Evolutionary conservation across 1,140 invertebrate species (phyloP).

Genomic region (Orius laevigatus): DNA sequence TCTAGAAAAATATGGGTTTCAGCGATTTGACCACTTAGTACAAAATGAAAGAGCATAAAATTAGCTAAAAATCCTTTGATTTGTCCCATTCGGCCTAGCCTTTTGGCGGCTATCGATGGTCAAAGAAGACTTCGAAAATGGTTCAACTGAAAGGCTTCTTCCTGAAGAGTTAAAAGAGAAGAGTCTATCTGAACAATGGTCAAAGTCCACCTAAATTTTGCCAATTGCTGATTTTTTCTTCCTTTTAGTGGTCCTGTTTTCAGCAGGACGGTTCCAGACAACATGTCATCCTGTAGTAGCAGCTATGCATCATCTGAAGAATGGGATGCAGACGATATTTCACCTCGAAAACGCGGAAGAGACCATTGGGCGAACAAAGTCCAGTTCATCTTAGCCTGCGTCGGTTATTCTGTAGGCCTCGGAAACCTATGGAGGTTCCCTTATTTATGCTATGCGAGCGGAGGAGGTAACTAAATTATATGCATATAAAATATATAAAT

Average conservation of each 20-base stretch:
- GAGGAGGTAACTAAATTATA: constrained; percentile 49
- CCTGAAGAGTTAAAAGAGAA: no score
- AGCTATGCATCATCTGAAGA: constrained; percentile 16
- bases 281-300: constrained; percentile 10
- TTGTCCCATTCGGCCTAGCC: no score
- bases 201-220: neutral
- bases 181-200: neutral
- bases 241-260: neutral
- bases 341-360: constrained; percentile 24
- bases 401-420: constrained; percentile 81
- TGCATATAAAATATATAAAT: no score
- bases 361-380: constrained; percentile 78
- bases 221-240: neutral
- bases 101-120: no score
- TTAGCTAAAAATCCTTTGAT: no score
- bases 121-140: no score
- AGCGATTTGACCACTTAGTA: no score
- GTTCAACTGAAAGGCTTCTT: no score
- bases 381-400: constrained; percentile 77
- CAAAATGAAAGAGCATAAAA: no score
- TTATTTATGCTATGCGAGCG: constrained; percentile 68
- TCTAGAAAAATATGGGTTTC: no score
- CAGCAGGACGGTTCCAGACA: neutral
- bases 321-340: constrained; percentile 1
- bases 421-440: constrained; percentile 85